A percentile compares a stretch with the other conserved stretches of the same genome.
Evolutionary conservation across 30 jellyfish, hydroid and myxozoan genomes (phyloP).

Genomic region (Nemopilema nomurai): DNA sequence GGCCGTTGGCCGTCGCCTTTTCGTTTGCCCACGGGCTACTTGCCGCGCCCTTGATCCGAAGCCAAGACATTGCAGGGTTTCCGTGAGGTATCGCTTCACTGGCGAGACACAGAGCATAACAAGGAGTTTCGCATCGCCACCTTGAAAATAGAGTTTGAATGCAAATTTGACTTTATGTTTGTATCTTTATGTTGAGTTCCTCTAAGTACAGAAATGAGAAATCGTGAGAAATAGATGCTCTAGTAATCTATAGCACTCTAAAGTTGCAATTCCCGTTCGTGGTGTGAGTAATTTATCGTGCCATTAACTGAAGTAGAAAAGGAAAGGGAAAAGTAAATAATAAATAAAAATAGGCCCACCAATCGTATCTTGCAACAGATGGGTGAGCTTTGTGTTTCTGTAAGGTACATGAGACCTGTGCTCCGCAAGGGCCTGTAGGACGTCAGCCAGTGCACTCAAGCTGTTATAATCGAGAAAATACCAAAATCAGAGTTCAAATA

Average conservation of each 20-base stretch:
- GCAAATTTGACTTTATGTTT: background rate
- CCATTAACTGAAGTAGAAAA: too few species aligned
- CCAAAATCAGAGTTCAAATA: background rate
- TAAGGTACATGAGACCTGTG: constrained; percentile 80
- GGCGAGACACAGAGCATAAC: constrained; percentile 94
- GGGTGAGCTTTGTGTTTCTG: constrained; percentile 84
- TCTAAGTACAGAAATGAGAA: too few species aligned
- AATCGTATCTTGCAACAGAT: constrained; percentile 79
- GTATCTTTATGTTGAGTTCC: background rate
- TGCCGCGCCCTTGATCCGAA: constrained; percentile 94
- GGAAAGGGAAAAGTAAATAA: too few species aligned
- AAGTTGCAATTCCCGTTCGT: too few species aligned
- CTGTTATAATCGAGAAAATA: constrained; percentile 23
- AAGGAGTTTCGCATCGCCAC: constrained; percentile 91
- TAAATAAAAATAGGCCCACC: constrained; percentile 27
- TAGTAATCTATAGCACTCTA: too few species aligned
- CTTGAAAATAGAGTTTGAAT: constrained; percentile 6
- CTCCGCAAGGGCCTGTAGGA: constrained; percentile 87
- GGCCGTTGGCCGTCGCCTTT: constrained; percentile 85
- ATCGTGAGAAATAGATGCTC: too few species aligned
- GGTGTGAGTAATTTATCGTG: too few species aligned
- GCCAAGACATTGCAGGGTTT: constrained; percentile 86
- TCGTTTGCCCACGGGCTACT: constrained; percentile 94
- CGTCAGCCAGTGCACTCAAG: constrained; percentile 95
- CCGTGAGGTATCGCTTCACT: constrained; percentile 80